Evolutionary conservation across 2,797 vertebrate species (phyloP), one percentile per base, ranked within the genome.

Genomic region (Mareca penelope): DNA sequence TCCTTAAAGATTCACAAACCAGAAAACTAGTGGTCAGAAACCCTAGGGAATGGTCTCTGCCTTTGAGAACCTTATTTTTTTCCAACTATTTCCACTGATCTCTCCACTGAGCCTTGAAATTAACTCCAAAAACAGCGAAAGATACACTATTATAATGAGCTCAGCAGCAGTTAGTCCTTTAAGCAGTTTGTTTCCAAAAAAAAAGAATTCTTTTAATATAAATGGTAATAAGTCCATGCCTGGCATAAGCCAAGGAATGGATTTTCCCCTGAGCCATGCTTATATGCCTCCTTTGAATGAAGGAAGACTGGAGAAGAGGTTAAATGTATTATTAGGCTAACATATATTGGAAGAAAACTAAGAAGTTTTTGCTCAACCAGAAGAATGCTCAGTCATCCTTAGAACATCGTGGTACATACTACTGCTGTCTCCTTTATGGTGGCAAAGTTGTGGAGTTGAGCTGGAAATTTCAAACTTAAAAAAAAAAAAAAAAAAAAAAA

Each of bases 381-480:
- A 85, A 70, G 37, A 60, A 85, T 77, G 37, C 12, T 77, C 52
- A 55, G 29, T 79, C 70, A 79, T 71, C 15, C n/a, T 93, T 53
- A 63, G 46, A 76, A 21, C 22, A 59, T 28, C 44, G 26, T 4
- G 19, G 39, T 42, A 44, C 50, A 28, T 14, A 57, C 8, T 7
- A 10, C 42, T 57, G 37, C 61, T 60, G 40, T 69, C 64, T 85
- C 50, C 69, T 92, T 56, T 37, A 12, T 73, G 76, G 64, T 71
- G 35, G 57, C 91, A 92, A 94, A 97, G 85, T 97, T 94, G 61
- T 94, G 73, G 96, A 96, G 95, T 96, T 48, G 96, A 94, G 59
- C 52, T 92, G 35, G 6, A 92, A 95, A 96, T 89, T 95, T 91
- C 69, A 86, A 97, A 97, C 88, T 97, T 97, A 89, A 95, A 92